Base-by-base conservation (phyloP, 1,140 invertebrate species). In the Aricia agestis region DNA sequence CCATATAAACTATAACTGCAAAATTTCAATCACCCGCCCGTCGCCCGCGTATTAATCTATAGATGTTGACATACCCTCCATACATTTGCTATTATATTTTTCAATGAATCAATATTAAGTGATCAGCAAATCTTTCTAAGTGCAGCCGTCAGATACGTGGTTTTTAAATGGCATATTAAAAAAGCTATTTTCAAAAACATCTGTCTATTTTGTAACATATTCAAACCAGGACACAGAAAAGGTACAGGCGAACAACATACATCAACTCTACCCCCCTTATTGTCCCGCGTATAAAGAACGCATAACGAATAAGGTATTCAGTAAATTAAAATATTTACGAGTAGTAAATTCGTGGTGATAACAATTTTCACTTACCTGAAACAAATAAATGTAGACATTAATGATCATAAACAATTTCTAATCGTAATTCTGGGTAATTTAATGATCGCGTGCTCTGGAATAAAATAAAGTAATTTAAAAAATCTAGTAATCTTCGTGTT, bases 301-400 rank as follows among this genome's bases (percentile, higher is more conserved):
- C n/a, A 4, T 13, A 17, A 66, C 31, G 25, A 19, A 15, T 5
- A 17, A 15, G 11, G 15, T 15, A 66, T 63, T 32, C 65, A 66
- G 19, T 31, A 31, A 19, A 66, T 31, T 6, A 31, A 66, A 41
- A n/a, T 41, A 67, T 15, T 41, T 67, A 67, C 31, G 19, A 63
- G 10, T 63, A 11, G 10, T 63, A 63, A 18, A 25, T 19, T 63
- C 17, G 17, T 19, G 58, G 15, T 18, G 18, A 63, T 13, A 19
- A 63, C 10, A 63, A 19, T 19, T 66, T 66, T 36, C 66, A 15
- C 75, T 72, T 77, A 77, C 76, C 76, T 77, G 74, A 68, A 77
- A 77, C 57, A 68, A 75, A 72, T 70, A 72, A 73, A 42, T 67
- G 59, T 68, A 70, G 31, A 59, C 57, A 45, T 70, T 52, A 70